These are phyloP conservation scores for Otus scops DNA, from an alignment of 2,797 vertebrate genomes.

Conservation along the genomic window DNA sequence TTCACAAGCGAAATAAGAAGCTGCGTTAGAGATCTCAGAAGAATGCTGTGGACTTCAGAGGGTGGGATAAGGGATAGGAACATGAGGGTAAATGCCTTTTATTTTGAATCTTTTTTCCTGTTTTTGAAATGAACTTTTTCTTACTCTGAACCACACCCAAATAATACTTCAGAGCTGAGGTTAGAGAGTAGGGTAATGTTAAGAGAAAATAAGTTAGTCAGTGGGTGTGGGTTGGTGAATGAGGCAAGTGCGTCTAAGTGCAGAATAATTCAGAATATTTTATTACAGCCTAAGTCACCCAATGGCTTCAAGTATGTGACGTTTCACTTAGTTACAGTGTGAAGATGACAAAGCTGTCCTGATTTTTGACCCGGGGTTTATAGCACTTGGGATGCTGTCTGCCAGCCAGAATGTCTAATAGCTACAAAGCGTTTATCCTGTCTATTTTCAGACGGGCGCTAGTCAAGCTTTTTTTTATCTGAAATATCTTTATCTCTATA, in stretches of 20 bases:
- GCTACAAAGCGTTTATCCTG: neutral
- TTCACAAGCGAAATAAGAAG: neutral
- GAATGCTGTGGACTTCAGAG: neutral
- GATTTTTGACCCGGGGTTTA: neutral
- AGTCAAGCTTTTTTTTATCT: neutral
- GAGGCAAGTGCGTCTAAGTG: neutral
- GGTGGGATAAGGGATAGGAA: neutral
- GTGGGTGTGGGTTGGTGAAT: neutral
- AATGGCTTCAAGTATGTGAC: neutral
- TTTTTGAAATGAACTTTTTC: neutral
- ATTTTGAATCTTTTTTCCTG: neutral
- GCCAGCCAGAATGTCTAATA: neutral
- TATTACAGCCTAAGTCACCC: neutral
- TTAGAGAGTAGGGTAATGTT: neutral
- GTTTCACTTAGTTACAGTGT: neutral
- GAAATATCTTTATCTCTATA: neutral
- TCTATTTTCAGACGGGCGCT: neutral
- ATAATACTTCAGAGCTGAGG: neutral
- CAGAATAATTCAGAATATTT: neutral
- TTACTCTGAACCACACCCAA: neutral
- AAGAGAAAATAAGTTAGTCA: neutral
- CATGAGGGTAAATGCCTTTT: neutral
- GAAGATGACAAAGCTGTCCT: neutral
- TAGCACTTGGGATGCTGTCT: neutral
- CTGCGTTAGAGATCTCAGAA: accelerated